phyloP scores from a whole-genome alignment of 2,797 vertebrate species.

The Enteromius anoplus region DNA sequence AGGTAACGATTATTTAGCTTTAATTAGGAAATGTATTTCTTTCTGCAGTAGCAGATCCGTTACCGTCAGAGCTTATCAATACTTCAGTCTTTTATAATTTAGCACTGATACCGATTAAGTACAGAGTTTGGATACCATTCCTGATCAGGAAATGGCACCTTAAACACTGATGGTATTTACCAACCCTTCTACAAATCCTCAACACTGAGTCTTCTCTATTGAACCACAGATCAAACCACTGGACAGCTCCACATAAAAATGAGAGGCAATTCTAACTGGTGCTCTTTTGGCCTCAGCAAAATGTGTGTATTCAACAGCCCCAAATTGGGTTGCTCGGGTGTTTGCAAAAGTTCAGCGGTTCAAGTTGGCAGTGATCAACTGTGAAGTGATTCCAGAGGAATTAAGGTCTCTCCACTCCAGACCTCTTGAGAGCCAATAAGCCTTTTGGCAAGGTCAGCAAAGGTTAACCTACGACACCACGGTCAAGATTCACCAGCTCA shows the following conservation, averaged over 20 bases:
- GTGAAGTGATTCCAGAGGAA: conserved; percentile 70
- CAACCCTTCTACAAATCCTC: conserved; percentile 59
- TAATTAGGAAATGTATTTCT: no score
- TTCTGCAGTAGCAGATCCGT: no score
- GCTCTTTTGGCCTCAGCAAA: conserved; percentile 64
- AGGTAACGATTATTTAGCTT: no score
- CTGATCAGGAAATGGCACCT: conserved; percentile 14
- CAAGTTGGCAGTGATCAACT: conserved; percentile 66
- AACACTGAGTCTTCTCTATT: conserved; percentile 73
- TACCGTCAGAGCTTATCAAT: no score
- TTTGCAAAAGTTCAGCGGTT: conserved; percentile 64
- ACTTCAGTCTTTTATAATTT: no score
- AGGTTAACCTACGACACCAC: conserved; percentile 64
- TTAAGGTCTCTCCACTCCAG: conserved; percentile 58
- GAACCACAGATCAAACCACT: conserved; percentile 77
- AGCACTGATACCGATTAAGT: no score
- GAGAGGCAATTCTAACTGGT: conserved; percentile 77
- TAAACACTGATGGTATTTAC: conserved; percentile 61
- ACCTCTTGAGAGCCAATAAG: conserved; percentile 62
- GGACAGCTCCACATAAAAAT: conserved; percentile 72
- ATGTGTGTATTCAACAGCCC: conserved; percentile 74
- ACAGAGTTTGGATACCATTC: no score
- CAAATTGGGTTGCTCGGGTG: conserved; percentile 69
- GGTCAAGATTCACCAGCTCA: conserved; percentile 62
- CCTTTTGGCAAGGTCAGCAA: conserved; percentile 47